Conservation (phyloP, 2,888 invertebrate species). For the Drosophila formosana region DNA sequence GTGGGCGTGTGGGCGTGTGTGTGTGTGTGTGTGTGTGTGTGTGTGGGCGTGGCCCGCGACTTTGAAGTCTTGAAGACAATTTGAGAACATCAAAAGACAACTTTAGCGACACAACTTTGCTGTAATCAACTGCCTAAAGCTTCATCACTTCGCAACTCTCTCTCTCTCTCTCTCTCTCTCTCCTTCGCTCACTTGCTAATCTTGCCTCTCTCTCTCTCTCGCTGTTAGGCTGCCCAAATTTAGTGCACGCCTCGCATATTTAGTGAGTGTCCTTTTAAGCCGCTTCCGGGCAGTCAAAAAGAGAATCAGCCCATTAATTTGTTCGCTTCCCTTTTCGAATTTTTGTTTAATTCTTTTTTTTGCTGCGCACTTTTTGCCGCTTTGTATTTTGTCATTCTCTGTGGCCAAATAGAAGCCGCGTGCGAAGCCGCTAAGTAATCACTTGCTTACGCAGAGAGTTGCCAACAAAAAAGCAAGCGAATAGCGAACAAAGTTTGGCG, state of each 20-base stretch:
- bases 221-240: background rate
- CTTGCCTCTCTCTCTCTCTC: background rate
- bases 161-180: background rate
- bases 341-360: background rate
- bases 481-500: conserved; percentile 19
- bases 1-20: background rate
- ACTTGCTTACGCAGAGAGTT: conserved; percentile 39
- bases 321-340: background rate
- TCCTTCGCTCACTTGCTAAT: background rate
- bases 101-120: background rate
- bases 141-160: background rate
- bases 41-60: conserved; percentile 22
- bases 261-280: background rate
- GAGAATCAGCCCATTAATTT: conserved; percentile 10
- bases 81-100: conserved; percentile 4
- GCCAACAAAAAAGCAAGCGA: background rate
- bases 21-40: background rate
- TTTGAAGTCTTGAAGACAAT: conserved; percentile 30
- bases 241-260: background rate
- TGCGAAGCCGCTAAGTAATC: conserved; percentile 52
- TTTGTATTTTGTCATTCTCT: conserved; percentile 46
- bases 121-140: background rate
- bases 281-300: background rate
- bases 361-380: background rate
- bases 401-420: conserved; percentile 38